Percentiles rank a stretch among this genome's conserved stretches.
phyloP scores from a whole-genome alignment of 2,888 invertebrate genomes.

The Nyleta sp. region DNA sequence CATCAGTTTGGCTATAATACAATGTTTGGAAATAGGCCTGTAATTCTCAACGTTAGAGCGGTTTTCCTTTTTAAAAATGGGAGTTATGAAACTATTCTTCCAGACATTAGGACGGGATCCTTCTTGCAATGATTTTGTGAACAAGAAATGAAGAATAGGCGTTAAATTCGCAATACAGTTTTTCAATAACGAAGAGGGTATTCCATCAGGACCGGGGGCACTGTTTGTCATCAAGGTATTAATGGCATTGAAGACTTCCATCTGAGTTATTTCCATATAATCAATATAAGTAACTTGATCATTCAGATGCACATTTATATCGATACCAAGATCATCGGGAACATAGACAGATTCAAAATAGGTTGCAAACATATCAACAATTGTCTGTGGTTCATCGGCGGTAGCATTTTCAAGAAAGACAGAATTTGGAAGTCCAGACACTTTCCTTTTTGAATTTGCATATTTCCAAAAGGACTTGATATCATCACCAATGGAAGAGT shows the following conservation, averaged over 20 bases:
- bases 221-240: no score
- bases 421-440: no score
- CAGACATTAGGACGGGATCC: background rate
- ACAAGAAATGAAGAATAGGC: background rate
- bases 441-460: background rate
- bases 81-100: background rate
- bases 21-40: background rate
- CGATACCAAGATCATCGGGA: no score
- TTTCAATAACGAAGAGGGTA: background rate
- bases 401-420: no score
- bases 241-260: no score
- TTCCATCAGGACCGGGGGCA: background rate
- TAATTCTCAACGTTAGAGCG: background rate
- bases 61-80: background rate
- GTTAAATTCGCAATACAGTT: background rate
- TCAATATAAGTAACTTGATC: no score
- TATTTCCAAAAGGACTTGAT: slow-evolving; percentile 17
- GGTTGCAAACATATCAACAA: no score
- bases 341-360: no score
- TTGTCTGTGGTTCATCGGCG: no score
- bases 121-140: background rate
- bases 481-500: background rate
- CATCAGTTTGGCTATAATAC: background rate
- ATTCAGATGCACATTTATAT: no score
- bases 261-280: no score